These are phyloP conservation scores for Pao palembangensis DNA, from an alignment of 2,113 vertebrate species.

Conservation along the genomic window DNA sequence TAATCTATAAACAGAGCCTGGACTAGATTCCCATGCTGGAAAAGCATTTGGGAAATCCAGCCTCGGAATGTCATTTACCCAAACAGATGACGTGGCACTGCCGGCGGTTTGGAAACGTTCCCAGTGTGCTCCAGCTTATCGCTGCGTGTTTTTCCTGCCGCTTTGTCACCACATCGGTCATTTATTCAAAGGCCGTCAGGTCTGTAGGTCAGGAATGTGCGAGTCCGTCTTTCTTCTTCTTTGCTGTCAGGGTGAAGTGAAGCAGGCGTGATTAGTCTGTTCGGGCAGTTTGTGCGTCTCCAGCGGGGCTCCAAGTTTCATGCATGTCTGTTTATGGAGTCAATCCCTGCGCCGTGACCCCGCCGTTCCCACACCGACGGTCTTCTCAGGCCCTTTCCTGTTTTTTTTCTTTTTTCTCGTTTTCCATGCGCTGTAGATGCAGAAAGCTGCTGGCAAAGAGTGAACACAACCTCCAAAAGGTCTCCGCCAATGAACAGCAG, in stretches of 20 bases:
- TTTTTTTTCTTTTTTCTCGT: not conserved
- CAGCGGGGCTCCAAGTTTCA: constrained; percentile 36
- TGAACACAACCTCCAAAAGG: too few relatives aligned
- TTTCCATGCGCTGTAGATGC: constrained; percentile 16
- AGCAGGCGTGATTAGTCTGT: constrained; percentile 22
- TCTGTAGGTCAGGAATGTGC: constrained; percentile 17
- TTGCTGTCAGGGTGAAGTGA: constrained; percentile 23
- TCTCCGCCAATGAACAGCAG: constrained; percentile 15
- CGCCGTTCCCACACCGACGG: constrained; percentile 70
- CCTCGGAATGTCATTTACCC: constrained; percentile 32
- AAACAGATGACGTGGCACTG: constrained; percentile 15
- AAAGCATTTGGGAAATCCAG: constrained; percentile 25
- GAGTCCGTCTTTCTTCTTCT: not conserved
- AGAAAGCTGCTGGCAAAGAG: constrained; percentile 6
- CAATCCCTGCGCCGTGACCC: constrained; percentile 51
- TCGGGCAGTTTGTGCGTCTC: constrained; percentile 11
- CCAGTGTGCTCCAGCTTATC: constrained; percentile 30
- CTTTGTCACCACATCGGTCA: constrained; percentile 13
- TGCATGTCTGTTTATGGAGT: constrained; percentile 70
- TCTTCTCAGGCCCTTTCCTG: constrained; percentile 47
- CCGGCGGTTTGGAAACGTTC: constrained; percentile 21
- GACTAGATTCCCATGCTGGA: constrained; percentile 28
- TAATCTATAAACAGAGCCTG: constrained; percentile 38
- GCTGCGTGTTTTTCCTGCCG: constrained; percentile 8
- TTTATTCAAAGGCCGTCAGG: constrained; percentile 10